A percentile compares a stretch with the other conserved stretches of the same genome.
Conservation (phyloP, 2,113 vertebrate species). For the Lota lota region DNA sequence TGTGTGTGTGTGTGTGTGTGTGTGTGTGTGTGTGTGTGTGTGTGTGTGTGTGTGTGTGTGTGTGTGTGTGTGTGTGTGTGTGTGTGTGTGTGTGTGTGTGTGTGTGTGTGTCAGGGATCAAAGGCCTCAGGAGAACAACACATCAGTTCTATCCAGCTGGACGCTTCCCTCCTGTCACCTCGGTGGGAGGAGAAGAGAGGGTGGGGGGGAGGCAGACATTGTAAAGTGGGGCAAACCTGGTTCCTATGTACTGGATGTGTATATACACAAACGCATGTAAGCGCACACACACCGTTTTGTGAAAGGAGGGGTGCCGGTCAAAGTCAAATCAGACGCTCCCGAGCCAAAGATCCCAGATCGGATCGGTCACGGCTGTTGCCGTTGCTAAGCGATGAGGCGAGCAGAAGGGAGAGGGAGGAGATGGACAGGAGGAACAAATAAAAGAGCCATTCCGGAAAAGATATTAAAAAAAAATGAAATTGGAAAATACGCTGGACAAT, state of each 20-base stretch:
- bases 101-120: conserved; percentile 1
- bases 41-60: too few relatives aligned
- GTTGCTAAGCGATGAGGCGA: conserved; percentile 63
- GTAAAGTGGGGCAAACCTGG: not conserved
- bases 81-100: too few relatives aligned
- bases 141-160: conserved; percentile 66
- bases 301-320: conserved; percentile 41
- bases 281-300: conserved; percentile 6
- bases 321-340: conserved; percentile 60
- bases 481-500: too few relatives aligned
- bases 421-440: conserved; percentile 24
- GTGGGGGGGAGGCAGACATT: conserved; percentile 9
- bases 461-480: not conserved
- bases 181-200: conserved; percentile 16
- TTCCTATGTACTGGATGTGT: not conserved
- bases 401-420: conserved; percentile 25
- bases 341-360: conserved; percentile 58
- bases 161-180: conserved; percentile 61
- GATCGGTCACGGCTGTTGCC: conserved; percentile 62
- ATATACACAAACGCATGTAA: conserved; percentile 40
- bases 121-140: conserved; percentile 54
- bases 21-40: too few relatives aligned
- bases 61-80: too few relatives aligned
- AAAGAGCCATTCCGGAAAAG: not conserved
- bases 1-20: too few relatives aligned